phyloP scores from a whole-genome alignment of 37 sponge, comb jelly and placozoan species.

The Chondrilla cf. caribensis region DNA sequence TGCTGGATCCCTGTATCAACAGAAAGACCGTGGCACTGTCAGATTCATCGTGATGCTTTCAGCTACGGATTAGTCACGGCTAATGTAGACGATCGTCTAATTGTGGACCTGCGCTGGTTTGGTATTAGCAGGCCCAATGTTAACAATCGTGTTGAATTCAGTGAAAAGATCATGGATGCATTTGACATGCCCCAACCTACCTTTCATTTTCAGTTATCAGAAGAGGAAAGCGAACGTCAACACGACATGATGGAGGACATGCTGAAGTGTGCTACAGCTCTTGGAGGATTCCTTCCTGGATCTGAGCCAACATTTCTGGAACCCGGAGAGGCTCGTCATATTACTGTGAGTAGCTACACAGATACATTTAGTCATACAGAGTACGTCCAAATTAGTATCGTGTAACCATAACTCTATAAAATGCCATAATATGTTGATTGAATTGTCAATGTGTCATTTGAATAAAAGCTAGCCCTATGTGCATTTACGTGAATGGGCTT shows the following conservation, averaged over 20 bases:
- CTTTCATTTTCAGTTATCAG: conserved; percentile 30
- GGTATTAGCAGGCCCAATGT: conserved; percentile 21
- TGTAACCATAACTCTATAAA: too few relatives aligned
- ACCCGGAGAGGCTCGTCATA: conserved; percentile 42
- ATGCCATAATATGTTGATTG: too few relatives aligned
- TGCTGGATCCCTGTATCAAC: conserved; percentile 39
- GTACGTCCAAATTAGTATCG: too few relatives aligned
- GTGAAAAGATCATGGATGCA: conserved; percentile 6
- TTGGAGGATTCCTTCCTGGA: conserved; percentile 56
- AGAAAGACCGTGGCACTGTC: conserved; percentile 45
- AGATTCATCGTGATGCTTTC: conserved; percentile 43
- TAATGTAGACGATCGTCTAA: conserved; percentile 43
- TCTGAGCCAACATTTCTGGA: conserved; percentile 40
- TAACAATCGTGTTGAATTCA: conserved; percentile 39
- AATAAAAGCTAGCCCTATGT: too few relatives aligned
- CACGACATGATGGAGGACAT: conserved; percentile 54
- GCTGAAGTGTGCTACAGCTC: conserved; percentile 27
- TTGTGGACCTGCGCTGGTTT: conserved; percentile 59
- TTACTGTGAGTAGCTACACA: conserved; percentile 36
- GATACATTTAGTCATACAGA: background rate
- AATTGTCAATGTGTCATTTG: too few relatives aligned
- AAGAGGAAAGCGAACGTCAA: conserved; percentile 10
- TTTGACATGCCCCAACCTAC: conserved; percentile 66
- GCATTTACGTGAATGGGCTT: too few relatives aligned
- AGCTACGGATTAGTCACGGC: conserved; percentile 35